Percentiles rank a stretch among this genome's conserved stretches.
phyloP scores from a whole-genome alignment of 1,140 invertebrate genomes.

The Theocolax elegans region DNA sequence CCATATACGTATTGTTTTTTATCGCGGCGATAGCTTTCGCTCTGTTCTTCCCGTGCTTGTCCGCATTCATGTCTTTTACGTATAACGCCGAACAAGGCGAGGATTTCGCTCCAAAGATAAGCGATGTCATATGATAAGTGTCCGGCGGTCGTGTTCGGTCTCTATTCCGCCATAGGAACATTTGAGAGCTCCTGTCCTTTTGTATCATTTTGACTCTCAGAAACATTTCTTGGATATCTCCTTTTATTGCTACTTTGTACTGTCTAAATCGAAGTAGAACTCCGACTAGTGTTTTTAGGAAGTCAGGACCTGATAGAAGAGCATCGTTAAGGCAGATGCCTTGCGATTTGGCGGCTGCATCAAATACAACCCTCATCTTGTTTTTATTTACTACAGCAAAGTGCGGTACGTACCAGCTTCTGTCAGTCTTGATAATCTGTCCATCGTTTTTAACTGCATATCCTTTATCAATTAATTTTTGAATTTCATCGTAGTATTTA shows the following conservation, averaged over 20 bases:
- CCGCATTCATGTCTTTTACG: slow-evolving; percentile 1
- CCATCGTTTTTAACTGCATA: not conserved
- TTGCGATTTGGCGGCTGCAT: slow-evolving; percentile 29
- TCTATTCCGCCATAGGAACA: not conserved
- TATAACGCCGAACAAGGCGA: not conserved
- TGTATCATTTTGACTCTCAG: not conserved
- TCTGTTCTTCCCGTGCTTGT: too few relatives aligned
- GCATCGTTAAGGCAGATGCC: slow-evolving; percentile 36
- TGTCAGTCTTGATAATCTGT: not conserved
- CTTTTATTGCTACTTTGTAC: not conserved
- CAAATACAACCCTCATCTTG: slow-evolving; percentile 39
- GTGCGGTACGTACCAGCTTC: too few relatives aligned
- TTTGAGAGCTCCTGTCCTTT: not conserved
- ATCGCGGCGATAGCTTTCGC: not conserved
- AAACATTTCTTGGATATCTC: not conserved
- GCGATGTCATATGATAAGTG: not conserved
- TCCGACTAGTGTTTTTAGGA: slow-evolving; percentile 23
- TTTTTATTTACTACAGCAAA: slow-evolving; percentile 1
- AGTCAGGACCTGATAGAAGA: slow-evolving; percentile 28
- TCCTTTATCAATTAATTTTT: too few relatives aligned
- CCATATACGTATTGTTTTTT: not conserved
- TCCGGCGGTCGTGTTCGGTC: not conserved
- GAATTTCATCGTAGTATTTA: slow-evolving; percentile 4
- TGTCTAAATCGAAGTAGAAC: slow-evolving; percentile 25
- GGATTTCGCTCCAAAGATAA: not conserved